Base-by-base conservation (phyloP, 2,797 vertebrate species). In the Alosa sapidissima region DNA sequence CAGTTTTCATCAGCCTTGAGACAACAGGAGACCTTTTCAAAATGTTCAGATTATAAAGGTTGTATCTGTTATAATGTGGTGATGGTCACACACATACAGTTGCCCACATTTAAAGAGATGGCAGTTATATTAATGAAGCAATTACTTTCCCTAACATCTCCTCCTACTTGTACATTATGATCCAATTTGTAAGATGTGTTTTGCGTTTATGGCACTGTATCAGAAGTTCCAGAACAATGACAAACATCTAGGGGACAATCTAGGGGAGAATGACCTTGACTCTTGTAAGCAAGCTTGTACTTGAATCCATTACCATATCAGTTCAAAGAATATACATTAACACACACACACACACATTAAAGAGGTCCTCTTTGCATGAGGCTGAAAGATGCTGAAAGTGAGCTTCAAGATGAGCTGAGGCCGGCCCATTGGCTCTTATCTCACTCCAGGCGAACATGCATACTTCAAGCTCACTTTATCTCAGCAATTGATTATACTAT, bases 381-480 rank as follows among this genome's bases (percentile, higher is more conserved):
- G 16, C 36, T 47, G 41, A 78, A 19, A 47, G 72, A 47, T 16
- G 33, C 68, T 41, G 68, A 72, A 72, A 16, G 36, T 11, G 19
- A 41, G 68, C 36, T 41, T 41, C 68, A 75, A 36, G 68, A 72
- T 13, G 14, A 16, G 28, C 14, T 33, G 33, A 41, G 72, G 19
- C 13, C 5, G 21, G 72, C 16, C 16, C 41, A 7, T 8, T 6
- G 16, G 14, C 41, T 78, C 72, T 45, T 78, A 78, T 78, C 72
- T 21, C 14, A 78, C 72, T 78, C 19, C 36, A 78, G 72, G 72
- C 72, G 21, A 45, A 47, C 36, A 78, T 21, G 72, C 41, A 47
- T 47, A 47, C 72, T 47, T 78, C 72, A 78, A 47, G 72, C 41
- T 62, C 4, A 33, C 36, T 81, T 24, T 54, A 84, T 78, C 83